These are phyloP conservation scores for Glyptemys insculpta DNA, from an alignment of 2,797 vertebrate species.

Conservation along the genomic window DNA sequence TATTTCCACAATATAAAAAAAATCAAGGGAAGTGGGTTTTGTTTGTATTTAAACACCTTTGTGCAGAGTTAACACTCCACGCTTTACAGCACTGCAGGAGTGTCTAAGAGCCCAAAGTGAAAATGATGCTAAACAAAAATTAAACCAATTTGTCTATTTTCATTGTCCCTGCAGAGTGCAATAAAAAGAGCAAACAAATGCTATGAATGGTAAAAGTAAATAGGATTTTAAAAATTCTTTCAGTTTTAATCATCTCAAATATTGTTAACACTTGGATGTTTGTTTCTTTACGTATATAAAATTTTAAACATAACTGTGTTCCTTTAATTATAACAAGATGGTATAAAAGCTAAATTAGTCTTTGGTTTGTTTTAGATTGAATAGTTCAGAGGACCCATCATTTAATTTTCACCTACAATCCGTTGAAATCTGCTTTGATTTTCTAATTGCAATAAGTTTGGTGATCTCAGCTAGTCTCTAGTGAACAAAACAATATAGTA, in stretches of 20 bases:
- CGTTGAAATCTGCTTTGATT: not conserved
- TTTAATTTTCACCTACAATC: slow-evolving; percentile 6
- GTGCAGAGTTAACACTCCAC: not conserved
- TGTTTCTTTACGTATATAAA: not conserved
- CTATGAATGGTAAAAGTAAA: not conserved
- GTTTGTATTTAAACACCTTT: not conserved
- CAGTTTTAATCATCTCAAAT: not conserved
- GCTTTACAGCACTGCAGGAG: not conserved
- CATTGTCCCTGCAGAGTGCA: not conserved
- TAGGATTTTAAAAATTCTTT: not conserved
- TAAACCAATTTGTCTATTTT: accelerated
- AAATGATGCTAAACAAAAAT: not conserved
- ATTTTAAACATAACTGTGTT: slow-evolving; percentile 9
- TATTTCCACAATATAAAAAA: not conserved
- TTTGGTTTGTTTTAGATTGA: not conserved
- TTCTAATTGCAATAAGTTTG: not conserved
- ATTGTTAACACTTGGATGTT: not conserved
- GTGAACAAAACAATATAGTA: not conserved
- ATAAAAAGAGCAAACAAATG: not conserved
- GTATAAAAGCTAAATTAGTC: slow-evolving; percentile 19
- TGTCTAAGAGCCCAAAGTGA: not conserved
- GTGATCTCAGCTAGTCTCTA: not conserved
- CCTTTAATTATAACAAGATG: slow-evolving; percentile 18
- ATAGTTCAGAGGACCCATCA: not conserved
- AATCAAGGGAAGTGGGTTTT: not conserved